These are phyloP conservation scores for Myiopsitta monachus DNA, from an alignment of 2,113 vertebrate species.

Conservation along the genomic window DNA sequence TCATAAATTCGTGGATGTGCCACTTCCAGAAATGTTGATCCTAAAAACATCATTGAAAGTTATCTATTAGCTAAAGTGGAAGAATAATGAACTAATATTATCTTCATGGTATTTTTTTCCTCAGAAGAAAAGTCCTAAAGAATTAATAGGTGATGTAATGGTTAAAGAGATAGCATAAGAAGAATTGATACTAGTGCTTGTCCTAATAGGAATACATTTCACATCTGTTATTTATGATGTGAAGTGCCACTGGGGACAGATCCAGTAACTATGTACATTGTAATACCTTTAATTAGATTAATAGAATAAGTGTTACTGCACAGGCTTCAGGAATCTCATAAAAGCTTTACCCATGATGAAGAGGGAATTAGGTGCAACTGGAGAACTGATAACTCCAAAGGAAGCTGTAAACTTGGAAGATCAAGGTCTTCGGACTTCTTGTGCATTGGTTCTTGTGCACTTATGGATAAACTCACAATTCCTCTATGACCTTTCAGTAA, in stretches of 20 bases:
- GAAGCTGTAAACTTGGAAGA: background rate
- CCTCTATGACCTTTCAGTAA: background rate
- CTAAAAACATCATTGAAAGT: background rate
- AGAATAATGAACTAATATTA: background rate
- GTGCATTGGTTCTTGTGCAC: background rate
- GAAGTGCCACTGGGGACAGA: background rate
- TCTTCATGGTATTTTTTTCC: background rate
- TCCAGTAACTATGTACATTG: background rate
- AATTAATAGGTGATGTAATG: background rate
- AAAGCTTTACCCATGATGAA: background rate
- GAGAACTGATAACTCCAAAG: background rate
- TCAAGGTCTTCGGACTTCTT: background rate
- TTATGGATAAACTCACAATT: background rate
- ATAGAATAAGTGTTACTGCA: constrained; percentile 34
- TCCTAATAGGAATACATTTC: background rate
- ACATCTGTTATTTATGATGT: constrained; percentile 27
- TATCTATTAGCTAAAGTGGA: background rate
- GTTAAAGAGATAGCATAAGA: background rate
- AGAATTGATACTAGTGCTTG: background rate
- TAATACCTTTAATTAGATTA: constrained; percentile 47
- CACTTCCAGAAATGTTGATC: background rate
- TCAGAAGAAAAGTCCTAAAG: background rate
- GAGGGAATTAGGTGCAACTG: background rate
- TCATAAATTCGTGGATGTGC: background rate
- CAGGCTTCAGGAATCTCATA: background rate